Conservation (phyloP, 1,140 invertebrate genomes). For the Vanessa tameamea region DNA sequence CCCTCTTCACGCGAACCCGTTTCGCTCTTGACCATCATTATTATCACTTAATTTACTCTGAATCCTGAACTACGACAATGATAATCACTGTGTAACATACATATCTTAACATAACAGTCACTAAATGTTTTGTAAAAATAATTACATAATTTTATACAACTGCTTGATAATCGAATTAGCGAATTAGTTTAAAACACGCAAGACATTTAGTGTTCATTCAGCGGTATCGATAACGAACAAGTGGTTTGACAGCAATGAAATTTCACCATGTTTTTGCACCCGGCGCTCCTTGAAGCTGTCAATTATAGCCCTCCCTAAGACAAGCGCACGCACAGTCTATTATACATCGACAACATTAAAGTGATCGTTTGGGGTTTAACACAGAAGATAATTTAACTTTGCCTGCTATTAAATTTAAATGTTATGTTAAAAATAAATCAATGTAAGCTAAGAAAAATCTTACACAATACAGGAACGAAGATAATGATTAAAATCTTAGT, state of each 20-base stretch:
- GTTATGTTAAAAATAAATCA: too few species aligned
- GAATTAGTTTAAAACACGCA: conserved; percentile 19
- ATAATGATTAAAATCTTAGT: too few species aligned
- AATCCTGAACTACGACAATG: too few species aligned
- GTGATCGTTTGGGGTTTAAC: conserved; percentile 4
- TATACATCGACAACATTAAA: conserved; percentile 43
- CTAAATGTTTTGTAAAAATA: neutral
- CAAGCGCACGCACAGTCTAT: conserved; percentile 50
- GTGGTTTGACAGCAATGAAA: conserved; percentile 69
- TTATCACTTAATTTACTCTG: too few species aligned
- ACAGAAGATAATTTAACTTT: too few species aligned
- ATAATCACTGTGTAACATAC: too few species aligned
- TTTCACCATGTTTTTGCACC: conserved; percentile 72
- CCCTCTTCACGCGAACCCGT: too few species aligned
- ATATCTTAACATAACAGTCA: too few species aligned
- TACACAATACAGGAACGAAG: too few species aligned
- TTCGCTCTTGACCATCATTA: too few species aligned
- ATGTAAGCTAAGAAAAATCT: too few species aligned
- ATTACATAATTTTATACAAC: neutral
- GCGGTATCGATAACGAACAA: conserved; percentile 42
- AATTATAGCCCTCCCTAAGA: conserved; percentile 63
- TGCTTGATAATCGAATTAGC: neutral
- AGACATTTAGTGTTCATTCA: conserved; percentile 7
- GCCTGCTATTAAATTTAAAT: too few species aligned
- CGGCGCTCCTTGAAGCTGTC: conserved; percentile 65